These are phyloP conservation scores for Cantharis lateralis DNA, from an alignment of 2,888 invertebrate species.

Conservation along the genomic window DNA sequence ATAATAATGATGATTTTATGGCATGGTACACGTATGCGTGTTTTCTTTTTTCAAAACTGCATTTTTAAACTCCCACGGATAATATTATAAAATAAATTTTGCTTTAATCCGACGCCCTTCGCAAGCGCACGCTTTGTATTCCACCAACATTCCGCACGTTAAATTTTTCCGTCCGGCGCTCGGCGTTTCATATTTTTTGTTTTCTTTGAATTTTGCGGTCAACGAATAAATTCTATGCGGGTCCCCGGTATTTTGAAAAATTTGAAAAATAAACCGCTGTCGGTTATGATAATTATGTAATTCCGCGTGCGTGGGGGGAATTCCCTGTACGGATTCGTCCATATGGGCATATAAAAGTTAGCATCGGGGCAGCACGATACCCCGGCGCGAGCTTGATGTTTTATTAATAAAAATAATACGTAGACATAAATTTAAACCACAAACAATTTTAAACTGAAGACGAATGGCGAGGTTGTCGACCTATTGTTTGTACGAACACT, in stretches of 20 bases:
- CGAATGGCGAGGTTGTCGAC: conserved; percentile 1
- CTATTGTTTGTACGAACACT: not conserved
- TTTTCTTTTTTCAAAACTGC: conserved; percentile 42
- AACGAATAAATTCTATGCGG: conserved; percentile 1
- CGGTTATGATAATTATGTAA: not conserved
- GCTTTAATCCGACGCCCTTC: not conserved
- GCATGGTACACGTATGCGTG: conserved; percentile 40
- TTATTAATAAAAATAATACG: not conserved
- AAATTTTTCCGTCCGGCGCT: not conserved
- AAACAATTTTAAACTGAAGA: not conserved
- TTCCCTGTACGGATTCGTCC: not conserved
- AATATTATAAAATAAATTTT: conserved; percentile 17
- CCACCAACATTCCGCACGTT: not conserved
- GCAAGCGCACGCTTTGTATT: not conserved
- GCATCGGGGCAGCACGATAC: not conserved
- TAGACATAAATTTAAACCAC: not conserved
- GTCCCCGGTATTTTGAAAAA: no score
- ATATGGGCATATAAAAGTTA: not conserved
- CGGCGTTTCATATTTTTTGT: not conserved
- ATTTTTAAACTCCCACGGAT: conserved; percentile 45
- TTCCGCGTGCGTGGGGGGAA: not conserved
- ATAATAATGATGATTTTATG: conserved; percentile 42
- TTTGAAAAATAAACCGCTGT: not conserved
- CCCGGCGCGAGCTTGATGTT: not conserved
- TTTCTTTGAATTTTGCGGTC: not conserved